These are phyloP conservation scores for Eristalinus sepulchralis DNA, from an alignment of 2,888 invertebrate genomes.

Conservation along the genomic window DNA sequence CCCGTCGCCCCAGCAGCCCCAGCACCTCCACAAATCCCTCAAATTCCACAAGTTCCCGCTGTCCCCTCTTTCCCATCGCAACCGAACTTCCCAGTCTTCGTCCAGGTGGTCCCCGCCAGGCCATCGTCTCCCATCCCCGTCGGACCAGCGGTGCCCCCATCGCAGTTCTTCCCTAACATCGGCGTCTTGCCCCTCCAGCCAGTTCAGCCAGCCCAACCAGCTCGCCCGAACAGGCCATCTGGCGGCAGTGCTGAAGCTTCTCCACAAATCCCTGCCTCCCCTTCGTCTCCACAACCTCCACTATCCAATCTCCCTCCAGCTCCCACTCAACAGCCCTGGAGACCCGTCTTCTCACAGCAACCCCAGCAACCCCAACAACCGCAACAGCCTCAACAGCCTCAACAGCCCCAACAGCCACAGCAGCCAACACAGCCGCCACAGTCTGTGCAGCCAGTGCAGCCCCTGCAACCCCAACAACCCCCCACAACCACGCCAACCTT, in stretches of 20 bases:
- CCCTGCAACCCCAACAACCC: conserved; percentile 73
- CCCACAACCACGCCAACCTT: conserved; percentile 68
- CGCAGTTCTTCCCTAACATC: conserved; percentile 71
- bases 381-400: conserved; percentile 50
- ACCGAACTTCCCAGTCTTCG: conserved; percentile 56
- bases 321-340: conserved; percentile 73
- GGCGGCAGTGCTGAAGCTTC: conserved; percentile 77
- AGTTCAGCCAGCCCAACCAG: conserved; percentile 26
- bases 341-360: conserved; percentile 77
- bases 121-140: conserved; percentile 42
- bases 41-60: neutral
- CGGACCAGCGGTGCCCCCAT: conserved; percentile 70
- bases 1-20: conserved; percentile 16
- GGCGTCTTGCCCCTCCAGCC: conserved; percentile 73
- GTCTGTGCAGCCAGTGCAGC: conserved; percentile 75
- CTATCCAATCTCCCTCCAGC: conserved; percentile 50
- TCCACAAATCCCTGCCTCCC: conserved; percentile 76
- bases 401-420: conserved; percentile 20
- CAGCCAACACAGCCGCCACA: conserved; percentile 70
- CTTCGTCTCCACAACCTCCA: conserved; percentile 59
- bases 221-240: conserved; percentile 75
- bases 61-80: conserved; percentile 72
- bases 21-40: neutral
- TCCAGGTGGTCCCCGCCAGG: conserved; percentile 47
- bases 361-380: conserved; percentile 72